Evolutionary conservation across 2,113 vertebrate genomes (phyloP).

Genomic region (Onychostruthus taczanowskii): DNA sequence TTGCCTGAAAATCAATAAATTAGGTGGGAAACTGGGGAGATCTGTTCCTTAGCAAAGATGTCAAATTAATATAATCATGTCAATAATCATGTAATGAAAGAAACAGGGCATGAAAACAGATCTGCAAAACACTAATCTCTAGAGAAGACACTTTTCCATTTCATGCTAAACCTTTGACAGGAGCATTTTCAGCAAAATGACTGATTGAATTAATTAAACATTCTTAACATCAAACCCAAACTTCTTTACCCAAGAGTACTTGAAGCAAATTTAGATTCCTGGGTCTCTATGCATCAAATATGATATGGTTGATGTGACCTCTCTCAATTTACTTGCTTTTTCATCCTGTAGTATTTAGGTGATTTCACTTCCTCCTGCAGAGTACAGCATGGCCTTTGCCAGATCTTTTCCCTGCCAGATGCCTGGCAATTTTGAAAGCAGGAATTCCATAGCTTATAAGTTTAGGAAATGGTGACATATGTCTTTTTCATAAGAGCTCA

Average conservation of each 20-base stretch:
- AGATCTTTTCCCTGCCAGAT: not conserved
- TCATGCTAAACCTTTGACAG: not conserved
- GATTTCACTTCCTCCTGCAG: not conserved
- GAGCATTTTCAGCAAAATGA: not conserved
- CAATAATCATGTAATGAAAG: not conserved
- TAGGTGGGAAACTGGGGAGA: not conserved
- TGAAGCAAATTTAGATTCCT: not conserved
- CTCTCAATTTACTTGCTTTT: constrained; percentile 12
- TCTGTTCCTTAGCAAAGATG: not conserved
- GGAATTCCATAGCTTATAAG: not conserved
- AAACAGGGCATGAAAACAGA: not conserved
- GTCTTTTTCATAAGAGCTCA: not conserved
- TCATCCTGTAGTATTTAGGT: not conserved
- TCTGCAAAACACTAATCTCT: not conserved
- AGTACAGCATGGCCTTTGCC: not conserved
- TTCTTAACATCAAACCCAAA: not conserved
- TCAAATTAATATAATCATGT: not conserved
- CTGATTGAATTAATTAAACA: not conserved
- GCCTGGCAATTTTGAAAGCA: not conserved
- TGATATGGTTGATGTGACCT: not conserved
- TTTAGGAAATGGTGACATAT: not conserved
- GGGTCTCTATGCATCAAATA: not conserved
- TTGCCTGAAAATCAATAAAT: not conserved
- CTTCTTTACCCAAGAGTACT: not conserved
- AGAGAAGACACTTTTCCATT: not conserved